Percentiles rank a stretch among this genome's conserved stretches.
phyloP scores from a whole-genome alignment of 2,888 invertebrate species.

The Limulus polyphemus region DNA sequence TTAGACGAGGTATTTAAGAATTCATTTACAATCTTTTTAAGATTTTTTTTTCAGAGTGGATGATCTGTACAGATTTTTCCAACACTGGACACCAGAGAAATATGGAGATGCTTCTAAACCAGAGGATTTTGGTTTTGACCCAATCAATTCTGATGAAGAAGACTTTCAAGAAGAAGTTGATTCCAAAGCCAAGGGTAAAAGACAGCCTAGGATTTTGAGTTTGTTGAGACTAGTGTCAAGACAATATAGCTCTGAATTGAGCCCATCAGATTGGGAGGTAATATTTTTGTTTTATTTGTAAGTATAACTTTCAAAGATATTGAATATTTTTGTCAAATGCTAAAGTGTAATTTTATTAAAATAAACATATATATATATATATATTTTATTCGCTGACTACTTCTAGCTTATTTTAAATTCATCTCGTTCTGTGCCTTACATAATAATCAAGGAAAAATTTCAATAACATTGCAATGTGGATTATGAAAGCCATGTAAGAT shows the following conservation, averaged over 20 bases:
- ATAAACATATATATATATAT: too few relatives aligned
- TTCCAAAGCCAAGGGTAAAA: slow-evolving; percentile 23
- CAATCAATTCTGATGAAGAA: slow-evolving; percentile 61
- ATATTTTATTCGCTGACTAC: too few relatives aligned
- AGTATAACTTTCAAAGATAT: not conserved
- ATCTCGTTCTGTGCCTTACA: too few relatives aligned
- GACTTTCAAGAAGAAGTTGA: slow-evolving; percentile 54
- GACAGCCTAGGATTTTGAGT: slow-evolving; percentile 6
- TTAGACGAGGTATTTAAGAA: too few relatives aligned
- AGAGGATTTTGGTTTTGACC: slow-evolving; percentile 61
- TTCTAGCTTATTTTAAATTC: too few relatives aligned
- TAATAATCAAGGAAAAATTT: too few relatives aligned
- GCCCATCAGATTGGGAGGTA: slow-evolving; percentile 22
- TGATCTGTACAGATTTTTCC: slow-evolving; percentile 90
- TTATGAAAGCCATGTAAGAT: too few relatives aligned
- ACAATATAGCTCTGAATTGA: slow-evolving; percentile 18
- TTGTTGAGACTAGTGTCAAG: slow-evolving; percentile 21
- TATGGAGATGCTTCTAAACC: slow-evolving; percentile 75
- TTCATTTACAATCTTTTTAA: too few relatives aligned
- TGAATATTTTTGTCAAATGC: too few relatives aligned
- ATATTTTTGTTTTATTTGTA: not conserved
- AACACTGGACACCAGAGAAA: slow-evolving; percentile 91
- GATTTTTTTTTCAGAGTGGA: slow-evolving; percentile 56
- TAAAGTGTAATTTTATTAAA: too few relatives aligned
- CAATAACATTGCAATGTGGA: too few relatives aligned